phyloP scores from a whole-genome alignment of 2,797 vertebrate species.

The Diplodus sargus region DNA sequence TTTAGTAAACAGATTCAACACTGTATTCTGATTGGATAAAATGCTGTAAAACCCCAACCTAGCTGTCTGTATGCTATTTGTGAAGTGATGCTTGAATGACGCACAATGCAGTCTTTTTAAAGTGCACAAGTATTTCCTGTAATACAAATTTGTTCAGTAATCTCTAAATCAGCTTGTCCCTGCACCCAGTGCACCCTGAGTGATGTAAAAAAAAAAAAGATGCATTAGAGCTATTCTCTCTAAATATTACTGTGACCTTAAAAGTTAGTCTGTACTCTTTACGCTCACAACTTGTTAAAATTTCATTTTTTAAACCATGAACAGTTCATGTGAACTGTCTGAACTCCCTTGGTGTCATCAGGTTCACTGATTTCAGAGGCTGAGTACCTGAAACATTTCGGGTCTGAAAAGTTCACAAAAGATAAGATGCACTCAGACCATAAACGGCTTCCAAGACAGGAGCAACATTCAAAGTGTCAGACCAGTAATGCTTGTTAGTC shows the following conservation, averaged over 20 bases:
- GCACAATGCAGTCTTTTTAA: background rate
- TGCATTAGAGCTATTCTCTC: background rate
- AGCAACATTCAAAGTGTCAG: background rate
- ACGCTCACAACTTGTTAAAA: too few species aligned
- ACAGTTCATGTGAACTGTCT: conserved; percentile 15
- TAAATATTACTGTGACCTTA: too few species aligned
- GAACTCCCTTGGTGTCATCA: conserved; percentile 18
- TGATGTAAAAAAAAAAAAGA: background rate
- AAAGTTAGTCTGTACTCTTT: too few species aligned
- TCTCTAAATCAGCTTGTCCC: background rate
- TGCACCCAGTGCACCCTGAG: background rate
- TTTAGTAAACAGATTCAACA: background rate
- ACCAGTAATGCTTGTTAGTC: background rate
- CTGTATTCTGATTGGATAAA: background rate
- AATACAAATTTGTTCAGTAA: background rate
- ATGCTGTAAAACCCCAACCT: background rate
- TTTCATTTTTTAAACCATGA: background rate
- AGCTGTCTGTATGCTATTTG: background rate
- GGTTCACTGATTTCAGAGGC: conserved; percentile 11
- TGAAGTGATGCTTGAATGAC: background rate
- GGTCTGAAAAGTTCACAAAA: conserved; percentile 14
- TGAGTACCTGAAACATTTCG: conserved; percentile 1
- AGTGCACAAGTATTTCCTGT: background rate
- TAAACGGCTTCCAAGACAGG: background rate
- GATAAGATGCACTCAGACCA: conserved; percentile 36